phyloP scores from a whole-genome alignment of 2,113 vertebrate genomes.

The Phrynosoma platyrhinos region DNA sequence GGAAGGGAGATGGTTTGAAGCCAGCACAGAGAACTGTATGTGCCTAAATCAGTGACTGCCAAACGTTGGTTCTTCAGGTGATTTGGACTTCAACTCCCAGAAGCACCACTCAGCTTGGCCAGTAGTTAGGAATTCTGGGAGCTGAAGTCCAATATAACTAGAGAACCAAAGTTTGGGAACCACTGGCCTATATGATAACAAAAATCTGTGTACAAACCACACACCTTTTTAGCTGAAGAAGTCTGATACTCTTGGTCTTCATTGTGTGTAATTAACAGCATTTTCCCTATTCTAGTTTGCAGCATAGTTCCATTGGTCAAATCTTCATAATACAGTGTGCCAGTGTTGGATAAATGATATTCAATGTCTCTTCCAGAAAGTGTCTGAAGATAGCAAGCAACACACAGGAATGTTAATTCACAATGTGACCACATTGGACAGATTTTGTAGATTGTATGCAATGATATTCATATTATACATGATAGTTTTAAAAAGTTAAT shows the following conservation, averaged over 20 bases:
- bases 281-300: slow-evolving; percentile 81
- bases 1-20: not conserved
- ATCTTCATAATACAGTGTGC: slow-evolving; percentile 77
- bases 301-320: slow-evolving; percentile 86
- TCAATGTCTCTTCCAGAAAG: slow-evolving; percentile 89
- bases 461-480: not conserved
- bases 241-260: slow-evolving; percentile 53
- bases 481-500: not conserved
- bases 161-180: too few relatives aligned
- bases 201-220: not conserved
- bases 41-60: too few relatives aligned
- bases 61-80: too few relatives aligned
- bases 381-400: slow-evolving; percentile 77
- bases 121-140: too few relatives aligned
- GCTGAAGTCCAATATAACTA: too few relatives aligned
- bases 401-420: slow-evolving; percentile 7
- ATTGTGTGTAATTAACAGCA: slow-evolving; percentile 79
- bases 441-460: not conserved
- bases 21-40: not conserved
- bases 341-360: slow-evolving; percentile 84
- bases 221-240: slow-evolving; percentile 40
- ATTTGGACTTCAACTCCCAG: too few relatives aligned
- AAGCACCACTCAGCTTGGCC: too few relatives aligned
- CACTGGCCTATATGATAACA: not conserved
- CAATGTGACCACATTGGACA: not conserved